Conservation (phyloP, 2,888 invertebrate species). For the Quadriops clusia region DNA sequence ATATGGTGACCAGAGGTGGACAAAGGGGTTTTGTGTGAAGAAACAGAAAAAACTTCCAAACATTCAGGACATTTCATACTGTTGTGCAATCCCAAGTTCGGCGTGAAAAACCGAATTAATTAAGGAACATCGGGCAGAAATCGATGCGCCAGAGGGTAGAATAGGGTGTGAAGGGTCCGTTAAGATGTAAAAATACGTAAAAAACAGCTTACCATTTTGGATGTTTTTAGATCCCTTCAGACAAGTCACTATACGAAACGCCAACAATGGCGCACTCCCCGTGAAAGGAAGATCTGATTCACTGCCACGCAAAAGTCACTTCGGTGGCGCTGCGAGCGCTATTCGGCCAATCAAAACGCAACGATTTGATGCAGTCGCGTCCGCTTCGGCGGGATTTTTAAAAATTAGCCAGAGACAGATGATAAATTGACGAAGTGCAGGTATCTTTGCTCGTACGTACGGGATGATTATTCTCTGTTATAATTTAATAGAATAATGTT, state of each 20-base stretch:
- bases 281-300: conserved; percentile 47
- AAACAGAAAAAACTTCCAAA: conserved; percentile 15
- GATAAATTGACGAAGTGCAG: too few relatives aligned
- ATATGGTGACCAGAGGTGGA: too few relatives aligned
- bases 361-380: too few relatives aligned
- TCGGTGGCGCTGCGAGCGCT: conserved; percentile 12
- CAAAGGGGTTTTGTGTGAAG: too few relatives aligned
- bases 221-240: conserved; percentile 60
- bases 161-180: conserved; percentile 14
- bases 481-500: too few relatives aligned
- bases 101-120: neutral
- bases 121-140: conserved; percentile 3
- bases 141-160: conserved; percentile 4
- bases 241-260: conserved; percentile 66
- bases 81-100: conserved; percentile 29
- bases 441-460: too few relatives aligned
- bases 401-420: too few relatives aligned
- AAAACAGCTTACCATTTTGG: conserved; percentile 75
- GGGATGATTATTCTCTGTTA: too few relatives aligned
- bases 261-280: conserved; percentile 80
- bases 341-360: conserved; percentile 11
- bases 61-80: conserved; percentile 25
- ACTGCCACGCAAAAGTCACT: conserved; percentile 20
- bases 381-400: too few relatives aligned
- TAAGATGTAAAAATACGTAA: conserved; percentile 32